phyloP scores from a whole-genome alignment of 2,797 vertebrate genomes.

The Cichlasoma orientale region DNA sequence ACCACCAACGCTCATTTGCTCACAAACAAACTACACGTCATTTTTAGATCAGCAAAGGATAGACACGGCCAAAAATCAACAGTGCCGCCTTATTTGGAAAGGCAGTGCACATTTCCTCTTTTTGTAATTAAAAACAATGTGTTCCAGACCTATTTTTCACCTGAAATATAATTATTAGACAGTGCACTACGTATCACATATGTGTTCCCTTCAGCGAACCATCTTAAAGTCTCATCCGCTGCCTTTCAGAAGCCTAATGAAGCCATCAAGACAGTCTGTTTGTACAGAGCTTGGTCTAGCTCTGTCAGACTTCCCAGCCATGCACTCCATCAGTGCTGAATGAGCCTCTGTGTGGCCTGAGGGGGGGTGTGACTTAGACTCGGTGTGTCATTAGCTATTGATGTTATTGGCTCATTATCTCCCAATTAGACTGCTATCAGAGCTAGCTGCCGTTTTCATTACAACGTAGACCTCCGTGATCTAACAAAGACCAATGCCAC shows the following conservation, averaged over 20 bases:
- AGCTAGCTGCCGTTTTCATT: constrained; percentile 79
- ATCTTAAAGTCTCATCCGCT: constrained; percentile 57
- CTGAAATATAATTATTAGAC: constrained; percentile 22
- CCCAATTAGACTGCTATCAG: constrained; percentile 81
- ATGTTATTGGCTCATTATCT: constrained; percentile 84
- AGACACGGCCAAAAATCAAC: neutral
- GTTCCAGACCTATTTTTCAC: constrained; percentile 1
- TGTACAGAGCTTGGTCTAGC: constrained; percentile 64
- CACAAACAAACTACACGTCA: constrained; percentile 43
- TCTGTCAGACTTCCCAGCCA: constrained; percentile 68
- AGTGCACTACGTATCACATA: constrained; percentile 36
- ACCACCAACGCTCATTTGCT: constrained; percentile 33
- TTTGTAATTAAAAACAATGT: constrained; percentile 1
- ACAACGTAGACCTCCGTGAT: constrained; percentile 74
- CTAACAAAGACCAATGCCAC: constrained; percentile 76
- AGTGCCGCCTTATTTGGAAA: neutral
- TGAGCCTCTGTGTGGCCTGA: constrained; percentile 74
- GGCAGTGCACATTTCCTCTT: neutral
- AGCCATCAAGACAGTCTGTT: constrained; percentile 74
- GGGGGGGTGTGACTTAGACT: constrained; percentile 78
- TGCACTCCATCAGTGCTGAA: constrained; percentile 75
- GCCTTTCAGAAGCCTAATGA: constrained; percentile 76
- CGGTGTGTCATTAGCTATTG: constrained; percentile 81
- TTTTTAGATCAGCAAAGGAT: constrained; percentile 19
- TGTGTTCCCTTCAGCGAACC: constrained; percentile 54